phyloP scores from a whole-genome alignment of 2,113 vertebrate genomes.

The Antennarius striatus region DNA sequence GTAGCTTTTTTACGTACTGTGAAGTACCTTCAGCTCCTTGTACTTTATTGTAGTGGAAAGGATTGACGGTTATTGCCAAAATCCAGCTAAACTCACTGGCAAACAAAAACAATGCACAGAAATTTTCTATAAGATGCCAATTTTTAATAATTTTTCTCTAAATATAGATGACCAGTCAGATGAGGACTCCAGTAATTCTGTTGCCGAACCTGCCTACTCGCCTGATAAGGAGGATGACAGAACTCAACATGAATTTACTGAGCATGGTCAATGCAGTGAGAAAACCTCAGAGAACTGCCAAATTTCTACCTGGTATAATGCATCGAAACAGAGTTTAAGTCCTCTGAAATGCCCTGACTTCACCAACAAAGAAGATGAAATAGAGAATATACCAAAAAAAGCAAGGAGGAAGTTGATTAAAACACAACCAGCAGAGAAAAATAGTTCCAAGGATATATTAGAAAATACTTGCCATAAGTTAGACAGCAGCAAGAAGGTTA shows the following conservation, averaged over 20 bases:
- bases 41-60: neutral
- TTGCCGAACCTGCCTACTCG: conserved; percentile 40
- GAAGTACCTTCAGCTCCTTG: neutral
- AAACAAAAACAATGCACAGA: neutral
- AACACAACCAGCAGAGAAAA: conserved; percentile 29
- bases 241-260: neutral
- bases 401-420: conserved; percentile 34
- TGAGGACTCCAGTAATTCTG: conserved; percentile 54
- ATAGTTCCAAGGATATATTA: conserved; percentile 13
- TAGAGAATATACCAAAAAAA: conserved; percentile 19
- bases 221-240: conserved; percentile 53
- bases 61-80: neutral
- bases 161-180: conserved; percentile 60
- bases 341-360: conserved; percentile 32
- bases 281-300: conserved; percentile 27
- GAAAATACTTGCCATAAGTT: conserved; percentile 21
- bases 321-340: conserved; percentile 17
- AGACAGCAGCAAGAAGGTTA: conserved; percentile 5
- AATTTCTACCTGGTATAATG: conserved; percentile 42
- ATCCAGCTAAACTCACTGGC: neutral
- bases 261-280: neutral
- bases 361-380: conserved; percentile 3
- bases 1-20: too few species aligned
- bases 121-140: conserved; percentile 1
- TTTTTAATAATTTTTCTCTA: neutral